Percentiles rank a stretch among this genome's conserved stretches.
phyloP scores from a whole-genome alignment of 2,113 vertebrate species.

The Illadopsis cleaveri region DNA sequence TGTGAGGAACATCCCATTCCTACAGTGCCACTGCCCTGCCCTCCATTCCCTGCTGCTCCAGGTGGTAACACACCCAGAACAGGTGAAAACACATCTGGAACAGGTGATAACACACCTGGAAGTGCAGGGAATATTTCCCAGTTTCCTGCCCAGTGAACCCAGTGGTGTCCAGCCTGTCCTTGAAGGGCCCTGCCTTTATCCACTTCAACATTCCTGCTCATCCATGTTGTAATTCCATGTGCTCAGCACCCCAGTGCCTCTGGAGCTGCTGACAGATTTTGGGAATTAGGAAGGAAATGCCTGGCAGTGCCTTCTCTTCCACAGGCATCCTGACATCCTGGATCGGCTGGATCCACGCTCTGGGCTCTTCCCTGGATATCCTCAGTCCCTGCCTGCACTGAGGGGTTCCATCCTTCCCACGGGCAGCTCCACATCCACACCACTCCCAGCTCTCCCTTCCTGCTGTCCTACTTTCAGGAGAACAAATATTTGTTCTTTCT shows the following conservation, averaged over 20 bases:
- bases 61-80: background rate
- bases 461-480: background rate
- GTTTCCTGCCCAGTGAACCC: background rate
- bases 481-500: background rate
- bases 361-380: background rate
- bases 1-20: background rate
- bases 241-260: background rate
- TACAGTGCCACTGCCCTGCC: background rate
- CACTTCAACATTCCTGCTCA: background rate
- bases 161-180: background rate
- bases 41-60: background rate
- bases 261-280: background rate
- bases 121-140: background rate
- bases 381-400: background rate
- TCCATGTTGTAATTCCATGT: background rate
- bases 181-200: background rate
- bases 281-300: background rate
- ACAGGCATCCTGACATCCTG: background rate
- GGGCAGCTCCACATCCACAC: background rate
- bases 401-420: background rate
- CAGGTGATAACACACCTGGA: background rate
- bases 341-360: background rate
- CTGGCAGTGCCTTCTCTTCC: background rate
- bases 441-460: background rate
- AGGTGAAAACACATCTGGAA: background rate